phyloP scores from a whole-genome alignment of 2,797 vertebrate species.

The Melanogrammus aeglefinus region DNA sequence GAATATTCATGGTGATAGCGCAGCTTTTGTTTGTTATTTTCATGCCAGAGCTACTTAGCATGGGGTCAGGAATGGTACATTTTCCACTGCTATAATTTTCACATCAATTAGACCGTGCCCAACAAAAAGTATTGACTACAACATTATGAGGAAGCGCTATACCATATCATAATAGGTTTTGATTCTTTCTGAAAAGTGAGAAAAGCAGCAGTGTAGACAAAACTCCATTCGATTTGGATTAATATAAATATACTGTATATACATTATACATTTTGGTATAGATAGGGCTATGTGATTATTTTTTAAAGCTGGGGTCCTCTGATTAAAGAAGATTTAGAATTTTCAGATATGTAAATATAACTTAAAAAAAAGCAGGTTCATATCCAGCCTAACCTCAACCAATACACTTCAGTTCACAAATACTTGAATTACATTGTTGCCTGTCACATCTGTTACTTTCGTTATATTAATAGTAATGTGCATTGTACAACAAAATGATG shows the following conservation, averaged over 20 bases:
- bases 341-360: background rate
- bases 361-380: background rate
- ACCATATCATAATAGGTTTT: background rate
- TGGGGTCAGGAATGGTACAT: slow-evolving; percentile 3
- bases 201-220: background rate
- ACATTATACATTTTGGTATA: background rate
- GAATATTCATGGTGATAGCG: slow-evolving; percentile 16
- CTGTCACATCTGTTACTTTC: background rate
- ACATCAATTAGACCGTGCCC: slow-evolving; percentile 5
- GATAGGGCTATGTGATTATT: background rate
- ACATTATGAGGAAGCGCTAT: background rate
- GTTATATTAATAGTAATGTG: background rate
- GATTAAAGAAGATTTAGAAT: background rate
- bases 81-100: background rate
- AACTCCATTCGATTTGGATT: background rate
- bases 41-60: slow-evolving; percentile 11
- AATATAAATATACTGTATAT: background rate
- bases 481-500: background rate
- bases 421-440: background rate
- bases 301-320: background rate
- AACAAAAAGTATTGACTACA: slow-evolving; percentile 4
- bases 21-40: slow-evolving; percentile 28
- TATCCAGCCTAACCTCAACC: background rate
- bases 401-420: too few relatives aligned
- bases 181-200: background rate